Evolutionary conservation across 2,888 invertebrate genomes (phyloP).

Genomic region (Cosmorhoe ocellata): DNA sequence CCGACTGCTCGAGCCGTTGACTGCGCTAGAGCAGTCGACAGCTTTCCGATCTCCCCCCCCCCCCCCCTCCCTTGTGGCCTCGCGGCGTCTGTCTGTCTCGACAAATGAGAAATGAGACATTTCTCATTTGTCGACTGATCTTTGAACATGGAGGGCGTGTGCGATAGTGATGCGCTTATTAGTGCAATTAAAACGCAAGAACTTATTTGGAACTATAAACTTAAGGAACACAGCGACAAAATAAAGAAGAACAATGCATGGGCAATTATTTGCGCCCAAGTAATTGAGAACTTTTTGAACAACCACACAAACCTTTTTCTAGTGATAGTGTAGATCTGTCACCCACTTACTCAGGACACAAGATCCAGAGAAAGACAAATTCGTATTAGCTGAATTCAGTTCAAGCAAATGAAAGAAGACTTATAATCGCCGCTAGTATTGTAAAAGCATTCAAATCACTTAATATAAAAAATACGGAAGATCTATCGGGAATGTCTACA

Average conservation of each 20-base stretch:
- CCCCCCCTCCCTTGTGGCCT: neutral
- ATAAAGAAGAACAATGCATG: conserved; percentile 20
- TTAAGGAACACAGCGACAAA: conserved; percentile 25
- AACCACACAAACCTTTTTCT: too few relatives aligned
- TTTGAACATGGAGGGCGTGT: conserved; percentile 32
- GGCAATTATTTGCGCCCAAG: conserved; percentile 27
- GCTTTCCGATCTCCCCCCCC: conserved; percentile 3
- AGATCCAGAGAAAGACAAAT: too few relatives aligned
- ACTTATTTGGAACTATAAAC: conserved; percentile 16
- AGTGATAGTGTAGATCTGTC: too few relatives aligned
- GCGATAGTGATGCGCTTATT: conserved; percentile 35
- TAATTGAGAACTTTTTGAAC: conserved; percentile 37
- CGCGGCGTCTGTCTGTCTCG: conserved; percentile 9
- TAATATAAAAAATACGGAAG: too few relatives aligned
- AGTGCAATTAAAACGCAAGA: conserved; percentile 35
- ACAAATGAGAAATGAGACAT: too few relatives aligned
- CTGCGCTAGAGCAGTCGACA: conserved; percentile 16
- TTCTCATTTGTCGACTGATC: conserved; percentile 22
- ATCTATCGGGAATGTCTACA: too few relatives aligned
- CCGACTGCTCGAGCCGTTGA: conserved; percentile 31
- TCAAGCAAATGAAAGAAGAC: too few relatives aligned
- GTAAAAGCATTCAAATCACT: too few relatives aligned
- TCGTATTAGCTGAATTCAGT: too few relatives aligned
- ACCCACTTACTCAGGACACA: too few relatives aligned
- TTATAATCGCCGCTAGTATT: too few relatives aligned